Base-by-base conservation (phyloP, 1,140 invertebrate genomes). In the Drosophila bipectinata region DNA sequence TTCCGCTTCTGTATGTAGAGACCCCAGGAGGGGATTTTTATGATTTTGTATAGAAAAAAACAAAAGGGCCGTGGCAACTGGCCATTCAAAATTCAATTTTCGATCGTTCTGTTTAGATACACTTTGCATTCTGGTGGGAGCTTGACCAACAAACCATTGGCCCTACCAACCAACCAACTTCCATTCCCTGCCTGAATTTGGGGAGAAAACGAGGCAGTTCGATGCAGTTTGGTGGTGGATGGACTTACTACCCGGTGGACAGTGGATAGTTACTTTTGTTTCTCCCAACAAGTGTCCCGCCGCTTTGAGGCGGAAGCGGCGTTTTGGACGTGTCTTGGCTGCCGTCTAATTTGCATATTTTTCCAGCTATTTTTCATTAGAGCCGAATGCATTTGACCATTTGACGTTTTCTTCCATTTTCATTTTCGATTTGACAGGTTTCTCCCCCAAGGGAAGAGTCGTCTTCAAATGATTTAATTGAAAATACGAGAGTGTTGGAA, bases 291-390 rank as follows among this genome's bases (percentile, higher is more conserved):
- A 87, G 83, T 87, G 82, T 82, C 75, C 79, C 47, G 52, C 41
- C 63, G 77, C 64, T 51, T 24, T 30, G 49, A 59, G 18, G 54
- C 83, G 83, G 83, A 88, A 88, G 76, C 79, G 79, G 67, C 76
- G 54, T 74, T 87, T 69, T 60, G 79, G 79, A 83, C 82, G 82
- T 87, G 83, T 88, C 78, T 88, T 75, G 66, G 39, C 60, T 78
- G 54, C 39, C 72, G 62, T 66, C 76, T 87, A 74, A 87, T 87
- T 87, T 87, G 79, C 83, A 88, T 87, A 79, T 72, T 75, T 74
- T 76, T 61, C 37, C 48, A 62, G 59, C 63, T 79, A 64, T 74
- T 58, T 58, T 76, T 61, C 59, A 63, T 72, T 63, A 76, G 53
- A 66, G 34, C 41, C 34, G 54, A 75, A 67, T 77, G 56, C 63